Evolutionary conservation across 2,113 vertebrate genomes (phyloP).

Genomic region (Balaenoptera acutorostrata): DNA sequence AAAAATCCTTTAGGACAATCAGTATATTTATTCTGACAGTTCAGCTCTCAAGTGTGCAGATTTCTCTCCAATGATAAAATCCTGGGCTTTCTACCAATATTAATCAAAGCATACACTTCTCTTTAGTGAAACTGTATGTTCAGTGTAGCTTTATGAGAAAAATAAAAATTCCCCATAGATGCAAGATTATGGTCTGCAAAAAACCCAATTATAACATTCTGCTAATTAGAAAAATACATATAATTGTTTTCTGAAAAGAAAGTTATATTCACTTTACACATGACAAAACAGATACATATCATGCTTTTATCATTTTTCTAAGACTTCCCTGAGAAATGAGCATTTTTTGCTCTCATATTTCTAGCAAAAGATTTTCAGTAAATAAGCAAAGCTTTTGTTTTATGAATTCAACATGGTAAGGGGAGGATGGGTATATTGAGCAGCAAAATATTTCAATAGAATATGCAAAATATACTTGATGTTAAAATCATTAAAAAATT

Average conservation of each 20-base stretch:
- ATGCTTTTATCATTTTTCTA: neutral
- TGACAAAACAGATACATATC: neutral
- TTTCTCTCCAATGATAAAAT: neutral
- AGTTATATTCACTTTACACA: neutral
- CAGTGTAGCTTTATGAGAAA: neutral
- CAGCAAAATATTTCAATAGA: neutral
- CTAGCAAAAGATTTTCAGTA: neutral
- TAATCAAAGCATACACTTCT: neutral
- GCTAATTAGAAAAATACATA: neutral
- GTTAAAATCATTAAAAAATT: neutral
- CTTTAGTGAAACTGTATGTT: neutral
- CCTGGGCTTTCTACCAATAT: neutral
- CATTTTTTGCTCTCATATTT: neutral
- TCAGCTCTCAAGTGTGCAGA: neutral
- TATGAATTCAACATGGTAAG: neutral
- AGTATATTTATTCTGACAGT: neutral
- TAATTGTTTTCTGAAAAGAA: neutral
- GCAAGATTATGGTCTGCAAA: neutral
- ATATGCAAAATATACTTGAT: neutral
- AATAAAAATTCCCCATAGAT: neutral
- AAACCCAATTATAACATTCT: neutral
- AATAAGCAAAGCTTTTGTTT: neutral
- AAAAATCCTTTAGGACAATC: neutral
- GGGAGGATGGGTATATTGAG: neutral
- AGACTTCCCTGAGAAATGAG: neutral